Conservation (phyloP, 2,797 vertebrate genomes). For the Falco naumanni region DNA sequence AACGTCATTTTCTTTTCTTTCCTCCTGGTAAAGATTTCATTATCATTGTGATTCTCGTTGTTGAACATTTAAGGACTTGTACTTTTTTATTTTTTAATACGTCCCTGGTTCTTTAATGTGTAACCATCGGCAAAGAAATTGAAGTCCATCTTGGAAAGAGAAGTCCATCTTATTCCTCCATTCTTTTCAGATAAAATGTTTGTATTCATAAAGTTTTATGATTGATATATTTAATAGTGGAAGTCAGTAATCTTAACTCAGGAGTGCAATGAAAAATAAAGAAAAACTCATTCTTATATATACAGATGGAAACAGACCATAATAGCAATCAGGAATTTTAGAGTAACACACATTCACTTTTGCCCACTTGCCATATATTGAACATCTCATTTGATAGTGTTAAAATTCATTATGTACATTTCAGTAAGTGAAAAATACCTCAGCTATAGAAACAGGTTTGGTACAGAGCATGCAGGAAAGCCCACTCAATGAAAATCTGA, state of each 20-base stretch:
- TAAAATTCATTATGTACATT: neutral
- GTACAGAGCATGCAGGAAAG: neutral
- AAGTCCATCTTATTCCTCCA: neutral
- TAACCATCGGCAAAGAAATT: neutral
- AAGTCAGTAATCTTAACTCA: neutral
- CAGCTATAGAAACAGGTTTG: neutral
- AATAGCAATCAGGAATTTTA: neutral
- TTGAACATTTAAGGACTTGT: neutral
- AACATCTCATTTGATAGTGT: neutral
- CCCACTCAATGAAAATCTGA: neutral
- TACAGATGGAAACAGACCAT: neutral
- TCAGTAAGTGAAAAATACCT: neutral
- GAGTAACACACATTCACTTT: neutral
- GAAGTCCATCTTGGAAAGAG: neutral
- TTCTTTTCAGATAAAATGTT: neutral
- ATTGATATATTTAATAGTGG: neutral
- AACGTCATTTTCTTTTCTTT: neutral
- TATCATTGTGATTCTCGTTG: neutral
- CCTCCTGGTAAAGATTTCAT: neutral
- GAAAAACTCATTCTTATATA: neutral
- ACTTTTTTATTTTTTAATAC: neutral
- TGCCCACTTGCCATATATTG: neutral
- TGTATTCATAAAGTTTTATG: neutral
- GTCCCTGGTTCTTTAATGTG: neutral
- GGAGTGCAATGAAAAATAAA: neutral